phyloP scores from a whole-genome alignment of 2,888 invertebrate genomes.

The Nasonia oneida region DNA sequence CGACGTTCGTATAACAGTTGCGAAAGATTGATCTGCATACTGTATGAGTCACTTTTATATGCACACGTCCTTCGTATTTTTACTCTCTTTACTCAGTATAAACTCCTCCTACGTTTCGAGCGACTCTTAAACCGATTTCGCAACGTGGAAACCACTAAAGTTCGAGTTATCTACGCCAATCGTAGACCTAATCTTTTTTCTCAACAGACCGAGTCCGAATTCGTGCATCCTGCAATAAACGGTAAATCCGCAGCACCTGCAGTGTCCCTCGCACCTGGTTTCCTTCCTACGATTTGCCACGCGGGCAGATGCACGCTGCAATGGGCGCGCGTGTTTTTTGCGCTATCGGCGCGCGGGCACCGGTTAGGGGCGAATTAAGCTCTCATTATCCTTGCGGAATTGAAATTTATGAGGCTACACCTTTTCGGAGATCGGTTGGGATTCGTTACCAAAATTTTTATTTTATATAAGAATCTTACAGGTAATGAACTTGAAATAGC shows the following conservation, averaged over 20 bases:
- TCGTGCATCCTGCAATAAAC: not conserved
- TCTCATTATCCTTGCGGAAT: constrained; percentile 12
- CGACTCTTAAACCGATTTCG: not conserved
- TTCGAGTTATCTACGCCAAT: not conserved
- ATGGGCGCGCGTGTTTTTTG: not conserved
- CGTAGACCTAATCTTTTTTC: not conserved
- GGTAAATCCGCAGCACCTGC: not conserved
- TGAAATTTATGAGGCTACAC: constrained; percentile 11
- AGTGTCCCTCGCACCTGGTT: not conserved
- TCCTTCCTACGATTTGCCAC: constrained; percentile 11
- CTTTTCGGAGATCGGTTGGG: not conserved
- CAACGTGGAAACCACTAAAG: not conserved
- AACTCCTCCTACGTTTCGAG: too few relatives aligned
- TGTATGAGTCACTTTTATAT: not conserved
- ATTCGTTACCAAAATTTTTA: not conserved
- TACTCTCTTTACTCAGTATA: not conserved
- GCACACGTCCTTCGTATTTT: not conserved
- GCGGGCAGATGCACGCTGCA: constrained; percentile 20
- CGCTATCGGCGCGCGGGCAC: not conserved
- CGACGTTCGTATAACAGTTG: not conserved
- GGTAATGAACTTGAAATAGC: too few relatives aligned
- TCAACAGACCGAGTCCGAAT: not conserved
- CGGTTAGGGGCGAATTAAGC: not conserved
- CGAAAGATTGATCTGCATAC: not conserved
- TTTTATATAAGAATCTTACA: too few relatives aligned